Evolutionary conservation across 1,140 invertebrate species (phyloP), one percentile per base, ranked within the genome.

Genomic region (Calephelis virginiensis): DNA sequence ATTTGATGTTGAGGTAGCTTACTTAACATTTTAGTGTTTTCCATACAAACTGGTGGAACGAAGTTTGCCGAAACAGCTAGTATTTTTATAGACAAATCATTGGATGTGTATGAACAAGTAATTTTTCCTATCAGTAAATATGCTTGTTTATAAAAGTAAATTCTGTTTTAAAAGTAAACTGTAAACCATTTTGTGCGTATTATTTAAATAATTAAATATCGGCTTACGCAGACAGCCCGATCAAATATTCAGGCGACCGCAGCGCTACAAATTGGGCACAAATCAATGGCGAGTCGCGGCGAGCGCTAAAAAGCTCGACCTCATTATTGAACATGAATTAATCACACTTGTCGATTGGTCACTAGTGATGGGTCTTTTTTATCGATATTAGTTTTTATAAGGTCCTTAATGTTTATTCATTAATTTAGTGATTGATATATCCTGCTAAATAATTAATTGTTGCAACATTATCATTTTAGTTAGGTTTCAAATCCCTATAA

Each of bases 271-370:
- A 83, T 90, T 87, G 79, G 81, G 76, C 82, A 71, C 82, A 78
- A 83, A 86, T 81, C 80, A 83, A 84, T 81, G 72, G 75, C 61
- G 65, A 68, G 73, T 79, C 75, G 78, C 76, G 69, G 74, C 71
- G 72, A 72, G 73, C 75, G 71, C 74, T 84, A 83, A 88, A 88
- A 88, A 86, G 73, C 76, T 76, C 82, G 73, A 83, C 83, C 82
- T 90, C 81, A 88, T 86, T 87, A 88, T 80, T 73, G 77, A 71
- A 77, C 77, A 85, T 90, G 79, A 87, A 90, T 90, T 90, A 90
- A 86, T 87, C 81, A 87, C 82, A 81, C 77, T 82, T 78, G 82
- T 77, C 79, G 77, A 82, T 79, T 75, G 73, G 56, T 72, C 65
- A 56, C 0, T 80, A 83, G 82, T 75, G 78, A 66, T 73, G 79